Evolutionary conservation across 2,888 invertebrate species (phyloP).

Genomic region (Lepidochitona cinerea): DNA sequence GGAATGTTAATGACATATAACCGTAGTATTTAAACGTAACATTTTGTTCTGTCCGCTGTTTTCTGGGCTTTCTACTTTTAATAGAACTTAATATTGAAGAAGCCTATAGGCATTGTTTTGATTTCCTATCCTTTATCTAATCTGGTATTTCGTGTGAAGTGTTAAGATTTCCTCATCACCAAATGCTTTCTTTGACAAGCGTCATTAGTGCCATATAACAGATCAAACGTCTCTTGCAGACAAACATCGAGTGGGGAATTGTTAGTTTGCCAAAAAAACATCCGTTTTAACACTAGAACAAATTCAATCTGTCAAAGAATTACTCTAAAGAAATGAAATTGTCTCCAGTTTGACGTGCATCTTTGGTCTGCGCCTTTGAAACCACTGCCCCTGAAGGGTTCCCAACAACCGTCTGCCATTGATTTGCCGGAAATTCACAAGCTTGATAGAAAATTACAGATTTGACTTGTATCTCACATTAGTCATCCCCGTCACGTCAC

Average conservation of each 20-base stretch:
- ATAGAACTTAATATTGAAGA: too few relatives aligned
- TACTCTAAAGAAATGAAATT: neutral
- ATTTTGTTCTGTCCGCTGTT: too few relatives aligned
- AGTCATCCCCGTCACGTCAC: neutral
- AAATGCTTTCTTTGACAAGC: too few relatives aligned
- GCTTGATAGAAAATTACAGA: slow-evolving; percentile 3
- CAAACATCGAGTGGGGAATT: neutral
- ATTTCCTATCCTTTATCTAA: too few relatives aligned
- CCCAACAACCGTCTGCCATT: neutral
- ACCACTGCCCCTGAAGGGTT: neutral
- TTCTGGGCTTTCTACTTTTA: too few relatives aligned
- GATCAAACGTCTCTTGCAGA: neutral
- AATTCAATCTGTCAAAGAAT: slow-evolving; percentile 6
- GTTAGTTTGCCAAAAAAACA: neutral
- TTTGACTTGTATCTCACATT: neutral
- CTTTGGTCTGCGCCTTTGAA: neutral
- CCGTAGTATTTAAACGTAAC: too few relatives aligned
- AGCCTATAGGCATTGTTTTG: too few relatives aligned
- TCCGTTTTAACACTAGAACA: neutral
- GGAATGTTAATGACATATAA: too few relatives aligned
- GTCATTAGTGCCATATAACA: too few relatives aligned
- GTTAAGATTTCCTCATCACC: too few relatives aligned
- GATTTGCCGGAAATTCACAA: neutral
- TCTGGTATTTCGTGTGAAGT: too few relatives aligned
- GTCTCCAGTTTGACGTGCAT: neutral